A percentile compares a stretch with the other conserved stretches of the same genome.
These are phyloP conservation scores for Oeneis ivallda DNA, from an alignment of 2,888 invertebrate genomes.

Conservation along the genomic window DNA sequence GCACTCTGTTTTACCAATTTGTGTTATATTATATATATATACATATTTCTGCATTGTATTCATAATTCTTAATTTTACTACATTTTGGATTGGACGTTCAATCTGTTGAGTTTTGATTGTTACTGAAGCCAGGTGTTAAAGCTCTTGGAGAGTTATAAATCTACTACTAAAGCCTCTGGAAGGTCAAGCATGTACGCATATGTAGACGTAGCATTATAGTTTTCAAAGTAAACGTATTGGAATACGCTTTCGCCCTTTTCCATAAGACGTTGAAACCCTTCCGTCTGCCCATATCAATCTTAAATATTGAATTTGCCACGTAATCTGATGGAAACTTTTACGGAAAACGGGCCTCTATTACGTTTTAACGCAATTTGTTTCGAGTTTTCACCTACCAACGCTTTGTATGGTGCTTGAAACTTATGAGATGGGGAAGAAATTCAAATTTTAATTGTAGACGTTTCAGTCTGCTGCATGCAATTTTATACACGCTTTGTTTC, in stretches of 20 bases:
- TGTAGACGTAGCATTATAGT: slow-evolving; percentile 8
- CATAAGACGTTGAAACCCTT: slow-evolving; percentile 56
- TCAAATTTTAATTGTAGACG: slow-evolving; percentile 66
- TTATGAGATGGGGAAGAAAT: slow-evolving; percentile 56
- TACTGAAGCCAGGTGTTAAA: no score
- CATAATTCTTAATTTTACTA: no score
- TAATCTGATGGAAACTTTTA: slow-evolving; percentile 78
- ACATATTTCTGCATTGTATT: no score
- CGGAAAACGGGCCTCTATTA: slow-evolving; percentile 80
- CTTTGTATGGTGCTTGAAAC: slow-evolving; percentile 54
- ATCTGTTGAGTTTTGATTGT: no score
- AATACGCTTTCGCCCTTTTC: slow-evolving; percentile 48
- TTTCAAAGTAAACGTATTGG: slow-evolving; percentile 16
- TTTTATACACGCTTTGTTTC: slow-evolving; percentile 31
- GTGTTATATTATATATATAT: no score
- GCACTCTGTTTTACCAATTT: no score
- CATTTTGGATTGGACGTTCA: no score
- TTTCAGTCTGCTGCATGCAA: slow-evolving; percentile 44
- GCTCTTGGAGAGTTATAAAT: no score
- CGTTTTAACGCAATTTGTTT: slow-evolving; percentile 79
- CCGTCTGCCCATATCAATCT: slow-evolving; percentile 80
- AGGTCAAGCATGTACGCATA: not conserved
- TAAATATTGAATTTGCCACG: slow-evolving; percentile 80
- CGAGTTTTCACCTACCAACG: slow-evolving; percentile 71
- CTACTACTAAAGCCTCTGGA: not conserved